Base-by-base conservation (phyloP, 37 sponge, comb jelly and placozoan species). In the Tethya wilhelma region DNA sequence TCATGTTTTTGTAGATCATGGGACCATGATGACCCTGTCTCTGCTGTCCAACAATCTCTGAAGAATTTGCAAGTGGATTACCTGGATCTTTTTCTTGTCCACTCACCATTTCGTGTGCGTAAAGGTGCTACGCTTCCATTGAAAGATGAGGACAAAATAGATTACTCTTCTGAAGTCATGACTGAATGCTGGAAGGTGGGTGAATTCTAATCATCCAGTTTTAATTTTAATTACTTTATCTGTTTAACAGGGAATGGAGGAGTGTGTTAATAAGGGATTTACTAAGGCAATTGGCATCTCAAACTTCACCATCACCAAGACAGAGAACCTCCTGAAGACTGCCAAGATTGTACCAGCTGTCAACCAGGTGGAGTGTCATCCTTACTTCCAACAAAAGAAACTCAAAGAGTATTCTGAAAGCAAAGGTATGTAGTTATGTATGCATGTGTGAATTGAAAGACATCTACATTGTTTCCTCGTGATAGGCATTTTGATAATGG, bases 61-160 rank as follows among this genome's bases (percentile, higher is more conserved):
- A 88, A 90, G 78, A 82, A 97, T 56, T 80, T 97, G 34, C 87
- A 86, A 31, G 41, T 97, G 80, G 97, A 97, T 72, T 93, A 93
- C 70, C 69, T 97, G 26, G 94, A 97, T 72, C 88, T 97, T 0
- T 97, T 93, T 69, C 86, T 97, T 69, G 75, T 93, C 32, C 93
- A 93, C 64, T 77, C 84, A 79, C 93, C 93, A 20, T 26, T 43
- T 8, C 72, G 34, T 23, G 4, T 84, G 2, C 31, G 29, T 17
- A 81, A 89, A 46, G 83, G 67, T 43, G 57, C 64, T 29, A 46
- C 26, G 4, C 44, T 79, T 6, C 74, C 36, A 5, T 36, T 83
- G 22, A 77, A 29, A 3, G 83, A 81, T 29, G 93, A 84, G 12
- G 86, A 93, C 25, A 58, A 57, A 1, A 26, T 93, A 5, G 86